Evolutionary conservation across 92 coral and sea anemone genomes (phyloP).

Genomic region (Bergia puertoricense): DNA sequence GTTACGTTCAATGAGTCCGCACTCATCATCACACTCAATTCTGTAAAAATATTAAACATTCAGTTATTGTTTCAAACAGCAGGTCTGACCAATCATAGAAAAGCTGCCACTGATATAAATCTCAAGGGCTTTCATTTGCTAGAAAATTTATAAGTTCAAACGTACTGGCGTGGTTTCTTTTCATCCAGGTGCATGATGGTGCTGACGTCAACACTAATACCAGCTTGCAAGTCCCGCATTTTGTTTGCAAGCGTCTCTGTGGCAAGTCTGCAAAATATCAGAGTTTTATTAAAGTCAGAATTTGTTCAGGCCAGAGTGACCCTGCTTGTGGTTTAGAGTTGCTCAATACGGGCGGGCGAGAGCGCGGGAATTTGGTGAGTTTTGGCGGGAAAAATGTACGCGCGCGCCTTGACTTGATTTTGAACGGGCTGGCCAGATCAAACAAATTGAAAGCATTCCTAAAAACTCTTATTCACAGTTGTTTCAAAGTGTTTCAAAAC

Average conservation of each 20-base stretch:
- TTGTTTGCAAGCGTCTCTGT: constrained; percentile 89
- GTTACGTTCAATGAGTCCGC: constrained; percentile 77
- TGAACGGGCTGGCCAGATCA: too few relatives aligned
- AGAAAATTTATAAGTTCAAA: neutral
- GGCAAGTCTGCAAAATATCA: constrained; percentile 58
- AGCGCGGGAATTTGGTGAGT: too few relatives aligned
- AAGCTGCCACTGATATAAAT: neutral
- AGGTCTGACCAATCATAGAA: neutral
- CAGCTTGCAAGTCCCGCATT: constrained; percentile 89
- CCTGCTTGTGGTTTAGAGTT: too few relatives aligned
- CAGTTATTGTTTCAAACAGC: neutral
- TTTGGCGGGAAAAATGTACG: too few relatives aligned
- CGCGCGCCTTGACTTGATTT: too few relatives aligned
- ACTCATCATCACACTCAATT: constrained; percentile 84
- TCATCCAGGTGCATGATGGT: constrained; percentile 77
- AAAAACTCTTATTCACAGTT: too few relatives aligned
- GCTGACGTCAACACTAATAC: constrained; percentile 85
- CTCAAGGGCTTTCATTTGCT: too few relatives aligned
- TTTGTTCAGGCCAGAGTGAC: too few relatives aligned
- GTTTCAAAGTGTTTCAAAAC: too few relatives aligned
- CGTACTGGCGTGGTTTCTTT: constrained; percentile 69
- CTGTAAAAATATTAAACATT: constrained; percentile 45
- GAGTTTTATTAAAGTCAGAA: too few relatives aligned
- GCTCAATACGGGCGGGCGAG: too few relatives aligned
- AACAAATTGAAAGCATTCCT: too few relatives aligned